Percentiles rank a stretch among this genome's conserved stretches.
These are phyloP conservation scores for Leptocoma aspasia DNA, from an alignment of 2,113 vertebrate genomes.

Conservation along the genomic window DNA sequence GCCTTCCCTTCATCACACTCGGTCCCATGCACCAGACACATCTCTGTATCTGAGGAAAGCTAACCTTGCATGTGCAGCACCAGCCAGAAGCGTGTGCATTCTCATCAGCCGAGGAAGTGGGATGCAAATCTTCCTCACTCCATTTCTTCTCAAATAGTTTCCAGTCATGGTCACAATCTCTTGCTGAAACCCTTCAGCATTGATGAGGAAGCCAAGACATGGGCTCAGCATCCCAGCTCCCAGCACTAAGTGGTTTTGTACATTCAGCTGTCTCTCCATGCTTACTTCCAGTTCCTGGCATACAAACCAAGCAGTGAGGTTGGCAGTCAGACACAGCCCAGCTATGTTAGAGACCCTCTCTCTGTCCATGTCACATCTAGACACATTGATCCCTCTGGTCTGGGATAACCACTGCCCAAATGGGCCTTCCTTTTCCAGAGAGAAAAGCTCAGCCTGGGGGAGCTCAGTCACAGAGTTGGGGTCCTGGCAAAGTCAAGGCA, in stretches of 20 bases:
- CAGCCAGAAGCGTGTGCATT: not conserved
- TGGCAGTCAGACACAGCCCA: not conserved
- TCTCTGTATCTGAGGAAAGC: not conserved
- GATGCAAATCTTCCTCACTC: not conserved
- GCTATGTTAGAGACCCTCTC: not conserved
- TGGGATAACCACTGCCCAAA: not conserved
- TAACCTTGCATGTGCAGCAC: not conserved
- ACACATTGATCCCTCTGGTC: not conserved
- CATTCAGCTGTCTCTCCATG: rapidly evolving
- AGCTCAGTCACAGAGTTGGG: not conserved
- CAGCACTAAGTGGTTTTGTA: not conserved
- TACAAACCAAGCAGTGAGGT: rapidly evolving
- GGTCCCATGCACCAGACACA: not conserved
- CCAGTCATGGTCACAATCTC: not conserved
- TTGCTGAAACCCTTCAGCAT: not conserved
- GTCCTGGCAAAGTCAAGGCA: rapidly evolving
- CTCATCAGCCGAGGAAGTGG: not conserved
- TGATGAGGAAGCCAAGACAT: not conserved
- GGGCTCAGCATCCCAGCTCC: not conserved
- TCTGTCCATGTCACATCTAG: not conserved
- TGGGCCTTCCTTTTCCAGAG: not conserved
- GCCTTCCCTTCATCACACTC: not conserved
- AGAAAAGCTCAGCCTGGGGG: not conserved
- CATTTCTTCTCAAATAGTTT: not conserved
- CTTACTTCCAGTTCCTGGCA: not conserved